phyloP scores from a whole-genome alignment of 2,888 invertebrate genomes.

The Agonum fuliginosum region DNA sequence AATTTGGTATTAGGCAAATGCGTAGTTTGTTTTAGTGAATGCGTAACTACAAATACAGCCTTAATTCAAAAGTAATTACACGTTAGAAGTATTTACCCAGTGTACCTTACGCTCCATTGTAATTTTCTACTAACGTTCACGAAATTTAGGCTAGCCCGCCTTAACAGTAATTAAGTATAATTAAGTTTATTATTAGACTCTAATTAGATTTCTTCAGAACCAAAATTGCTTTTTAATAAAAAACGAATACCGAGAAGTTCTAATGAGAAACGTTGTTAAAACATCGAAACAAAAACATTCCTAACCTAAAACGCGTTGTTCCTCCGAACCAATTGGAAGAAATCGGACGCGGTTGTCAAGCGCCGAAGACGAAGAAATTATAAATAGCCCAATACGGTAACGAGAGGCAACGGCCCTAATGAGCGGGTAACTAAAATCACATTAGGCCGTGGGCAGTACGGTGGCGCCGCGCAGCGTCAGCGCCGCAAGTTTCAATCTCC shows the following conservation, averaged over 20 bases:
- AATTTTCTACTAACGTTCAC: slow-evolving; percentile 33
- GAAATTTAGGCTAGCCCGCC: slow-evolving; percentile 30
- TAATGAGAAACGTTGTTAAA: slow-evolving; percentile 57
- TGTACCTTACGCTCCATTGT: slow-evolving; percentile 13
- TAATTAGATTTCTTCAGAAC: slow-evolving; percentile 50
- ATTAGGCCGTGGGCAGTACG: slow-evolving; percentile 68
- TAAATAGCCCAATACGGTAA: slow-evolving; percentile 54
- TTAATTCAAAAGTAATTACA: slow-evolving; percentile 29
- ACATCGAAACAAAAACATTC: slow-evolving; percentile 54
- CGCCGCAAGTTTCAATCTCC: slow-evolving; percentile 71
- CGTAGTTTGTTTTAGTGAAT: slow-evolving; percentile 5
- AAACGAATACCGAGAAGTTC: slow-evolving; percentile 30
- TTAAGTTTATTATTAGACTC: slow-evolving; percentile 43
- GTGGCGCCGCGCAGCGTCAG: slow-evolving; percentile 62
- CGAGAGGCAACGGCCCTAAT: slow-evolving; percentile 65
- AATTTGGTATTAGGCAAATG: background rate
- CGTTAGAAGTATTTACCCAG: slow-evolving; percentile 21
- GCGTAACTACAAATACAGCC: slow-evolving; percentile 11
- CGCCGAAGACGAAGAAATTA: slow-evolving; percentile 38
- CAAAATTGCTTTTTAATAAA: slow-evolving; percentile 53
- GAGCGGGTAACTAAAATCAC: slow-evolving; percentile 72
- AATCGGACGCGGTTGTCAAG: slow-evolving; percentile 56
- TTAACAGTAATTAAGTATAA: slow-evolving; percentile 49
- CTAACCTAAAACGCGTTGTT: slow-evolving; percentile 21
- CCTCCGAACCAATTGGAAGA: slow-evolving; percentile 44